Base-by-base conservation (phyloP, 2,113 vertebrate species). In the Nesoenas mayeri region DNA sequence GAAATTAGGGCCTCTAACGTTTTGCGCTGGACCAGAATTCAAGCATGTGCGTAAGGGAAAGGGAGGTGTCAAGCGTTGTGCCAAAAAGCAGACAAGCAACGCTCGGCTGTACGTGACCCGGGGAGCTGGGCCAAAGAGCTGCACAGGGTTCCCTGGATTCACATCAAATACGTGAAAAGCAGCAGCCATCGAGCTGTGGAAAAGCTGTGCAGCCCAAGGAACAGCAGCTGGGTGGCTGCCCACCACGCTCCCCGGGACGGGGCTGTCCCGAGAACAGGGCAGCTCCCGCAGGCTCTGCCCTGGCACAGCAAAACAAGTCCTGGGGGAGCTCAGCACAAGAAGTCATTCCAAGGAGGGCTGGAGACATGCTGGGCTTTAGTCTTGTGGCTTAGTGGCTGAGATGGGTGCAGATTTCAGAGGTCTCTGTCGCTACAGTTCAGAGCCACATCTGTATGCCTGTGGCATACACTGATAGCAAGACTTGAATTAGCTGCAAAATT, bases 101-200 rank as follows among this genome's bases (percentile, higher is more conserved):
- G 21, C 62, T 83, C 44, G 69, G 73, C 88, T 62, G n/a, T 94
- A 89, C 71, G 64, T 94, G 93, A 91, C 54, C 40, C 0, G 0
- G 66, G 34, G 57, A 89, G 48, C 78, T 42, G 62, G 53, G 61
- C 73, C 0, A 1, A 51, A 87, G 22, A 11, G 54, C 87, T 94
- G 64, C 90, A 47, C 72, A 88, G 50, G 67, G 71, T 77, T 95
- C 87, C 87, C 91, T 96, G 94, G 96, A 94, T 66, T 78, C 64
- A 73, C 64, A 47, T 85, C 96, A 96, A 96, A 78, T 95, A 96
- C 10, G 77, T 90, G 90, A 81, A 93, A 50, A 95, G 44, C 74
- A 95, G 81, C 93, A 97, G 67, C 56, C 61, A 0, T 5, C 2
- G 3, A 93, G 56, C 58, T 44, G 54, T 83, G 89, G 89, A 89